Evolutionary conservation across 92 coral and sea anemone species (phyloP).

Genomic region (Epizoanthus stellaris): DNA sequence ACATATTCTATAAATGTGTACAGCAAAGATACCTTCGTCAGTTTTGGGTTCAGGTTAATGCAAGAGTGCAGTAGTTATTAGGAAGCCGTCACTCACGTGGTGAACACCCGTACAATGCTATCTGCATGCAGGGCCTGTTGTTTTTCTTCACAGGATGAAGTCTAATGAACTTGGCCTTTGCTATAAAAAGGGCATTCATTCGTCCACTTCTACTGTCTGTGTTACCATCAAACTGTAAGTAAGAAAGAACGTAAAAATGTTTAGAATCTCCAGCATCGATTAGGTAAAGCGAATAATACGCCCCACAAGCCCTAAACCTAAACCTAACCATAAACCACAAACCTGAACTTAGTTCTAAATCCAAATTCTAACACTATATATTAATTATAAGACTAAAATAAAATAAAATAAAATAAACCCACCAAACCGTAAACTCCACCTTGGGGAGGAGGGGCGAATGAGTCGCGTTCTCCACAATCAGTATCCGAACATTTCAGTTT

Average conservation of each 20-base stretch:
- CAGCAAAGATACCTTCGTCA: neutral
- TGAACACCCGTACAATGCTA: neutral
- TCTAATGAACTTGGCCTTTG: neutral
- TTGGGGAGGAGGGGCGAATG: too few relatives aligned
- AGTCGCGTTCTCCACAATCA: too few relatives aligned
- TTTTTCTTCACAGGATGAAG: constrained; percentile 1
- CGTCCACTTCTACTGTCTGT: neutral
- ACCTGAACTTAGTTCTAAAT: too few relatives aligned
- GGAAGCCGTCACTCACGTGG: neutral
- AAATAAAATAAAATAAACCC: too few relatives aligned
- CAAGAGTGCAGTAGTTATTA: too few relatives aligned
- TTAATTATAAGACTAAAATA: too few relatives aligned
- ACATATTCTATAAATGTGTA: neutral
- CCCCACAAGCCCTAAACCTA: too few relatives aligned
- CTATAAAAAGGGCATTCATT: neutral
- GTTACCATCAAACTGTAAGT: constrained; percentile 7
- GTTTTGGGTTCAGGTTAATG: neutral
- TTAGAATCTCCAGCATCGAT: neutral
- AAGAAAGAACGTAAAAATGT: neutral
- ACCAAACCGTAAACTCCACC: too few relatives aligned
- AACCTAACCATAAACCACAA: too few relatives aligned
- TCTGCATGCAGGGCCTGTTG: neutral
- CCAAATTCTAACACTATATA: too few relatives aligned
- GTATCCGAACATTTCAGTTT: too few relatives aligned
- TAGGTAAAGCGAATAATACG: neutral